Conservation (phyloP, 1,140 invertebrate genomes). For the Sycophaga agraensis region DNA sequence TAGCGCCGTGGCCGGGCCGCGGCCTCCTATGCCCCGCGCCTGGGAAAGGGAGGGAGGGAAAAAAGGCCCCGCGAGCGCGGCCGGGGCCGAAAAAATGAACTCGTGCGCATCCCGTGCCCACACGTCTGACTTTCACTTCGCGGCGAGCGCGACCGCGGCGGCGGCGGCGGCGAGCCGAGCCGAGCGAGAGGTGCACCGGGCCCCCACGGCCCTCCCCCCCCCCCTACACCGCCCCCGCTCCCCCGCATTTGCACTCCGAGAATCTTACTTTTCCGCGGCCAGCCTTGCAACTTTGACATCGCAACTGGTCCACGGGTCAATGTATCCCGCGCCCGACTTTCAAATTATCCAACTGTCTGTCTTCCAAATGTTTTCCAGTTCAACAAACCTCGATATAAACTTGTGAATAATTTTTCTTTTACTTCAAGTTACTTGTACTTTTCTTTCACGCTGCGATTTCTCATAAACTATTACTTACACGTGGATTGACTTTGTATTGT, state of each 20-base stretch:
- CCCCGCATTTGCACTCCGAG: neutral
- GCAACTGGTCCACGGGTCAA: too few relatives aligned
- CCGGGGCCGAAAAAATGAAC: slow-evolving; percentile 59
- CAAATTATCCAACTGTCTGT: too few relatives aligned
- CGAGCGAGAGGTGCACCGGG: neutral
- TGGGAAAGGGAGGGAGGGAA: slow-evolving; percentile 29
- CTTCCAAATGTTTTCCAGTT: too few relatives aligned
- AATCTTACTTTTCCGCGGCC: neutral
- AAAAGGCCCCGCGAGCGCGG: slow-evolving; percentile 36
- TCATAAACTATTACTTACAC: too few relatives aligned
- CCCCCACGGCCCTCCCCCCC: neutral
- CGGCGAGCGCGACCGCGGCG: slow-evolving; percentile 12
- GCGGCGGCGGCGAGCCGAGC: neutral
- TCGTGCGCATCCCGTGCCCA: slow-evolving; percentile 61
- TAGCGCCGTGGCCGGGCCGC: slow-evolving; percentile 17
- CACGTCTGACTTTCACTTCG: slow-evolving; percentile 61
- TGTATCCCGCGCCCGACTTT: too few relatives aligned
- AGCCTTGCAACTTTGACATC: neutral
- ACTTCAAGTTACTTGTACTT: too few relatives aligned
- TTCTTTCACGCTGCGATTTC: too few relatives aligned
- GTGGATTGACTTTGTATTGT: too few relatives aligned
- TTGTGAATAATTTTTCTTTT: too few relatives aligned
- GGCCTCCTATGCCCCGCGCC: neutral
- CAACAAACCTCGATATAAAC: too few relatives aligned
- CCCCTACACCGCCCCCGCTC: neutral